Evolutionary conservation across 2,888 invertebrate species (phyloP), one percentile per base, ranked within the genome.

Genomic region (Netelia inedita): DNA sequence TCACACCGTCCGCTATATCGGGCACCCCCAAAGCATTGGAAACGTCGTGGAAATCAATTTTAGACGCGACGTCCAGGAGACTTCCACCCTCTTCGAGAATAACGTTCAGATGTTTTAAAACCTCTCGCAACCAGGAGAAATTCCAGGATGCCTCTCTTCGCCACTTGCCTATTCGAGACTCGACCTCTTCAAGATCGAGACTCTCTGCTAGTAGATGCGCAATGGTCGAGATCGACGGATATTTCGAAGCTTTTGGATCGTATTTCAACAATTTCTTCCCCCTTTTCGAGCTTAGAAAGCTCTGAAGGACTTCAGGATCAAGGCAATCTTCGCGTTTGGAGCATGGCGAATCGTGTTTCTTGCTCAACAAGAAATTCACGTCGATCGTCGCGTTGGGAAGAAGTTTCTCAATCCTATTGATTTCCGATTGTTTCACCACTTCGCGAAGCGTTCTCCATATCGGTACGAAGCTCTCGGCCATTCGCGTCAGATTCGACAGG

Each of bases 101-200:
- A 0, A 89, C 85, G 74, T 94, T 94, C 5, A 94, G 87, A 86
- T 94, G 94, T 0, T 89, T 79, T 0, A 95, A 88, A 23, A 95
- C 94, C n/a, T 93, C 91, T 1, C 94, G 92, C 2, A 95, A 85
- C 94, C 95, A 95, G 19, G 90, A 88, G 83, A 95, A 94, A 65
- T 93, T 92, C 95, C 94, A 95, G 89, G 94, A 94, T 23, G 94
- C 94, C n/a, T 94, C 90, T 0, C 81, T 81, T 87, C 95, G 94
- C 80, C 94, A 94, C 8, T 89, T 88, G 23, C 91, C 75, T 59
- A 89, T 86, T 19, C 90, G 82, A 1, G 83, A 80, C 72, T 86
- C 86, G 74, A 92, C 92, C 53, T 87, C 85, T 14, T 89, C 85
- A 57, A 90, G 83, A 87, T 93, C 90, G 59, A 93, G 79, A 73